Percentiles rank a stretch among this genome's conserved stretches.
Conservation (phyloP, 2,888 invertebrate species). For the Athetis lepigone region DNA sequence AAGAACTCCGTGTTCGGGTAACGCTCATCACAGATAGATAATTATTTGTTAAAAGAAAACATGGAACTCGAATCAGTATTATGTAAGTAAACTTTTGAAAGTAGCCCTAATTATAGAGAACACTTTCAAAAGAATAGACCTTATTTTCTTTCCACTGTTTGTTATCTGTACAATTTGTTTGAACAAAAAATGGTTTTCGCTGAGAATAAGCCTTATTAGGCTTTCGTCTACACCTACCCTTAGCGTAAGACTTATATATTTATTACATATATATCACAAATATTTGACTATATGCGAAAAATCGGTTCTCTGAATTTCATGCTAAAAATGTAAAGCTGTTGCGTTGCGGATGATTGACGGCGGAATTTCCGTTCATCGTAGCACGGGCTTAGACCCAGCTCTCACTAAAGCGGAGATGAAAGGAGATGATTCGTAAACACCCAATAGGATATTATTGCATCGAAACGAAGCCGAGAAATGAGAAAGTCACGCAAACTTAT, state of each 20-base stretch:
- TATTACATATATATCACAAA: too few relatives aligned
- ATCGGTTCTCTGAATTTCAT: too few relatives aligned
- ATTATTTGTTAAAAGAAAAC: slow-evolving; percentile 28
- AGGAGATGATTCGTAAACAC: neutral
- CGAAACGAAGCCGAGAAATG: neutral
- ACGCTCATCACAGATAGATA: slow-evolving; percentile 20
- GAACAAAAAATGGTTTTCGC: neutral
- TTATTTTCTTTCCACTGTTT: slow-evolving; percentile 12
- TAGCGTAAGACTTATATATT: too few relatives aligned
- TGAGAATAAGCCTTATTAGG: slow-evolving; percentile 8
- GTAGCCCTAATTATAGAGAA: slow-evolving; percentile 23
- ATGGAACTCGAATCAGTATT: slow-evolving; percentile 18
- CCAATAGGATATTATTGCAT: neutral
- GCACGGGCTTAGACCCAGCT: neutral
- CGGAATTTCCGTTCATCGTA: too few relatives aligned
- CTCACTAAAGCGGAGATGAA: neutral
- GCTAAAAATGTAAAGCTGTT: too few relatives aligned
- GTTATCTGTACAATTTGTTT: neutral
- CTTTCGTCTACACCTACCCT: too few relatives aligned
- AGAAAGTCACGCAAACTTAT: neutral
- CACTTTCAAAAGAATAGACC: slow-evolving; percentile 13
- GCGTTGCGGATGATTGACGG: too few relatives aligned
- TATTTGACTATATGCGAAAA: too few relatives aligned
- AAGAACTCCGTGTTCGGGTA: slow-evolving; percentile 11
- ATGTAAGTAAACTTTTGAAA: slow-evolving; percentile 22